Conservation (phyloP, 2,113 vertebrate genomes). For the Empidonax traillii region DNA sequence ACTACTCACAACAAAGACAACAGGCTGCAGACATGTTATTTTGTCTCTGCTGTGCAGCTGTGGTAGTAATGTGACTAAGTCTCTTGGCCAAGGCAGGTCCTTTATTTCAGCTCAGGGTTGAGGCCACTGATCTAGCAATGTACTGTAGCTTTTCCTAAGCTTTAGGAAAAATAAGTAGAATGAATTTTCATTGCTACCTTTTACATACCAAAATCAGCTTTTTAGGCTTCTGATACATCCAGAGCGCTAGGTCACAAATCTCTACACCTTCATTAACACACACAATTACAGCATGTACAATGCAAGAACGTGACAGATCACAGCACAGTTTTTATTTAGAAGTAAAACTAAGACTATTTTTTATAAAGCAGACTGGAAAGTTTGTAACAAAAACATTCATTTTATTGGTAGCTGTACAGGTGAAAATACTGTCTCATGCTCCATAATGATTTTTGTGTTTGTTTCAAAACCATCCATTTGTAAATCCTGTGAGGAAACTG, state of each 20-base stretch:
- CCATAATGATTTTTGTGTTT: not conserved
- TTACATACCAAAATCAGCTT: slow-evolving; percentile 61
- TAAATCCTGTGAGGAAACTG: slow-evolving; percentile 26
- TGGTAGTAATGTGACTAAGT: slow-evolving; percentile 30
- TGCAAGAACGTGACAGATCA: slow-evolving; percentile 61
- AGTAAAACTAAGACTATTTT: slow-evolving; percentile 61
- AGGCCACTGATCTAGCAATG: slow-evolving; percentile 62
- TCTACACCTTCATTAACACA: slow-evolving; percentile 34
- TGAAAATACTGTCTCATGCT: slow-evolving; percentile 10
- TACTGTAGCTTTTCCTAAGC: slow-evolving; percentile 65
- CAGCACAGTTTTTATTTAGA: slow-evolving; percentile 72
- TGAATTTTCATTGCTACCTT: slow-evolving; percentile 58
- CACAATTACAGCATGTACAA: slow-evolving; percentile 51
- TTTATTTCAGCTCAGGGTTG: slow-evolving; percentile 61
- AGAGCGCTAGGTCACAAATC: slow-evolving; percentile 43
- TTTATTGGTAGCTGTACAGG: slow-evolving; percentile 48
- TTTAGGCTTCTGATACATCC: slow-evolving; percentile 58
- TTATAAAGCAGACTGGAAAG: slow-evolving; percentile 67
- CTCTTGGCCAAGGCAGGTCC: slow-evolving; percentile 36
- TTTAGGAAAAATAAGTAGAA: slow-evolving; percentile 58
- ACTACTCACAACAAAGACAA: not conserved
- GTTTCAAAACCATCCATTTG: not conserved
- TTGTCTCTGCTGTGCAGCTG: slow-evolving; percentile 28
- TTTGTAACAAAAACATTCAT: slow-evolving; percentile 56
- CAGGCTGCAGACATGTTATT: not conserved